Evolutionary conservation across 2,888 invertebrate genomes (phyloP), one percentile per base, ranked within the genome.

Genomic region (Melanostoma mellinum): DNA sequence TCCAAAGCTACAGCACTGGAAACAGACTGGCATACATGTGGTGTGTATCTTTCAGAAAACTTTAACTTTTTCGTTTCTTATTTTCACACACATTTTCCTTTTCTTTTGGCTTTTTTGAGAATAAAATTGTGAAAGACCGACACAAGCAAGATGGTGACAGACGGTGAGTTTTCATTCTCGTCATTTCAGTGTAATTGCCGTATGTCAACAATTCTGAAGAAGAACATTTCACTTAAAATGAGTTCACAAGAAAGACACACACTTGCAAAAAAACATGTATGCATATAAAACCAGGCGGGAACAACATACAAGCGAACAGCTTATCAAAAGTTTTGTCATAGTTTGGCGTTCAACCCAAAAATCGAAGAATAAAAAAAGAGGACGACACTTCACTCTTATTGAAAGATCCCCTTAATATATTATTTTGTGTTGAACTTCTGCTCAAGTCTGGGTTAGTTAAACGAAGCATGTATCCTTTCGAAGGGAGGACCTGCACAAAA

Each of bases 151-250:
- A 6, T 50, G 60, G 53, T 60, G 68, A 68, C 67, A 68, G 75
- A 81, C 60, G 67, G 44, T 71, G 65, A 75, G 80, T 40, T 72
- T 68, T 68, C 67, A 72, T 77, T 77, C 55, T 63, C 56, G 40
- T 77, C 72, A 74, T 74, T 80, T 67, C 67, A 55, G 67, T 82
- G 82, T 78, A 82, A 82, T 82, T 82, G 78, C 78, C 78, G 73
- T 73, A 69, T 82, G 82, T 82, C 78, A 78, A 74, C 73, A 82
- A 48, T 78, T 82, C 69, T 78, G 36, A 20, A 35, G 36, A 48
- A 58, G 30, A 55, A 68, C 55, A 63, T 78, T 35, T 68, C 32
- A 63, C 44, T 68, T 61, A 58, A 65, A 79, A 68, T 79, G 79
- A 79, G 74, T 68, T 79, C 74, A 73, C 46, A 73, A 55, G 33